A percentile compares a stretch with the other conserved stretches of the same genome.
Evolutionary conservation across 2,888 invertebrate genomes (phyloP).

Genomic region (Chymomyza fuscimana): DNA sequence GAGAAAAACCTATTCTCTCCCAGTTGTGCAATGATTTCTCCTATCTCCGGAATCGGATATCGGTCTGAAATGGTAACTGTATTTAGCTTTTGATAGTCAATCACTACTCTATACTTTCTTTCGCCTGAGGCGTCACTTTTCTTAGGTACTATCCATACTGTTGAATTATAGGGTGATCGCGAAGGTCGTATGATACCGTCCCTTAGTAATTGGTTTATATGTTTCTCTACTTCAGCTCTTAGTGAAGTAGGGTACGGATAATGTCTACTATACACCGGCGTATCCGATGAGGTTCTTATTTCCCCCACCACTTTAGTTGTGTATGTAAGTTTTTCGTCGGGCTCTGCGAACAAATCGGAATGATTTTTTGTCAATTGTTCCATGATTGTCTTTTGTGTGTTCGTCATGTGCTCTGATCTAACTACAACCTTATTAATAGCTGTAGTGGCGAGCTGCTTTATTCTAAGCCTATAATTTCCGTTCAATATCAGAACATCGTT

Average conservation of each 20-base stretch:
- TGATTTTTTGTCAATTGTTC: conserved; percentile 8
- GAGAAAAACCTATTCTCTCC: too few relatives aligned
- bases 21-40: too few relatives aligned
- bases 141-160: conserved; percentile 16
- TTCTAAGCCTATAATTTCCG: too few relatives aligned
- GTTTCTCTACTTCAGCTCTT: conserved; percentile 21
- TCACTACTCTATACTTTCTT: conserved; percentile 18
- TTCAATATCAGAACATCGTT: too few relatives aligned
- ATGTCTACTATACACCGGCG: conserved; percentile 25
- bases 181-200: conserved; percentile 16
- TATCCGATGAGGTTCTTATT: conserved; percentile 22
- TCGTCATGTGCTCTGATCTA: too few relatives aligned
- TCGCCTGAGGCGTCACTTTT: conserved; percentile 7
- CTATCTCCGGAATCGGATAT: too few relatives aligned
- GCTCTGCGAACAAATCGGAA: conserved; percentile 32
- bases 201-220: background rate
- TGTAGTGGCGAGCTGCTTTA: too few relatives aligned
- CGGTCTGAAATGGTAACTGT: conserved; percentile 22
- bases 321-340: conserved; percentile 23
- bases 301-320: conserved; percentile 27
- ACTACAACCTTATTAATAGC: too few relatives aligned
- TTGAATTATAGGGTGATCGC: background rate
- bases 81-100: conserved; percentile 30
- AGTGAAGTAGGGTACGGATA: conserved; percentile 27
- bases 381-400: background rate